Percentiles rank a stretch among this genome's conserved stretches.
phyloP scores from a whole-genome alignment of 1,140 invertebrate species.

The Sycophaga agraensis region DNA sequence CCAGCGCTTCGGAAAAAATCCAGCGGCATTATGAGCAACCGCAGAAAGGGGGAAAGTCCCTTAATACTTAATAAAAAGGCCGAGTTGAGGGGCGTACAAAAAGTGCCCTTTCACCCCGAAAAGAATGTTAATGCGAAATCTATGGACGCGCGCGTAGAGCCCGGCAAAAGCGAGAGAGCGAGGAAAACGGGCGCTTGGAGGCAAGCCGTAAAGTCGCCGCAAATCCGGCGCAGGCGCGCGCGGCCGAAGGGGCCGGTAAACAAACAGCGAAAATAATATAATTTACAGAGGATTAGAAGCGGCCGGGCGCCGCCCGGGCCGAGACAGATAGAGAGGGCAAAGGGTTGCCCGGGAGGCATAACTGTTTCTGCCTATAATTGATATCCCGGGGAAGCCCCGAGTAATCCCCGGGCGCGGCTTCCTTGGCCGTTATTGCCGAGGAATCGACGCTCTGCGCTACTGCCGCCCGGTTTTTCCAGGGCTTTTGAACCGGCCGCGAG shows the following conservation, averaged over 20 bases:
- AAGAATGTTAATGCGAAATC: conserved; percentile 42
- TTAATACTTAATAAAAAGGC: too few relatives aligned
- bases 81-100: too few relatives aligned
- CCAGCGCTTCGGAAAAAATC: too few relatives aligned
- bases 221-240: conserved; percentile 42
- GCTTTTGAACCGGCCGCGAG: too few relatives aligned
- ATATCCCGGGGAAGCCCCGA: conserved; percentile 59
- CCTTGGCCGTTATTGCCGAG: too few relatives aligned
- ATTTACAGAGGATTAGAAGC: conserved; percentile 57
- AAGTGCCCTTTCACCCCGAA: too few relatives aligned
- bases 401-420: too few relatives aligned
- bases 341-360: conserved; percentile 45
- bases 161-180: not conserved
- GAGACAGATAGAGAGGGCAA: conserved; percentile 22
- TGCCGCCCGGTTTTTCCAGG: too few relatives aligned
- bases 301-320: conserved; percentile 30
- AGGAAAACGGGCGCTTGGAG: conserved; percentile 41
- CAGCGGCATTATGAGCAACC: too few relatives aligned
- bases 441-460: too few relatives aligned
- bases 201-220: conserved; percentile 53
- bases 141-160: conserved; percentile 22
- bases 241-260: conserved; percentile 52
- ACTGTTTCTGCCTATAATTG: conserved; percentile 60
- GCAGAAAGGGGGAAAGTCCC: too few relatives aligned
- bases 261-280: conserved; percentile 59